phyloP scores from a whole-genome alignment of 2,113 vertebrate genomes.

The Eulacestoma nigropectus region DNA sequence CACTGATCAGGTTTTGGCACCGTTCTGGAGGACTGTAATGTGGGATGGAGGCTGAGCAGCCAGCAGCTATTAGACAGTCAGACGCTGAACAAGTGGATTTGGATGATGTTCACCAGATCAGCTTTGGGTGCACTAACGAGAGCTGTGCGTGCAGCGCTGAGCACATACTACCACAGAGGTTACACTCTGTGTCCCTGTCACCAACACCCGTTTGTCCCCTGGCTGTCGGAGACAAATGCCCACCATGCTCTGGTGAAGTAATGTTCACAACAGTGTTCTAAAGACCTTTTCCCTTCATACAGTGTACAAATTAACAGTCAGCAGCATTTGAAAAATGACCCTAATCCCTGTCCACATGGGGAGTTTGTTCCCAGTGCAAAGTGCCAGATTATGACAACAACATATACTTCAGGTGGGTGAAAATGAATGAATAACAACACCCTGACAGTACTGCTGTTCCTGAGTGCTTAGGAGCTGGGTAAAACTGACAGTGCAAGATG shows the following conservation, averaged over 20 bases:
- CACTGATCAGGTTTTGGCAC: not conserved
- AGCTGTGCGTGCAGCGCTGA: accelerated
- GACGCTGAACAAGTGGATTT: not conserved
- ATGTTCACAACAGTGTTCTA: not conserved
- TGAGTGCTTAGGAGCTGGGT: not conserved
- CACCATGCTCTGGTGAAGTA: not conserved
- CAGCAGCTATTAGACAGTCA: not conserved
- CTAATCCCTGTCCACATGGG: not conserved
- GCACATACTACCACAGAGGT: not conserved
- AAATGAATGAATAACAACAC: slow-evolving; percentile 44
- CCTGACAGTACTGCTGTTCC: slow-evolving; percentile 32
- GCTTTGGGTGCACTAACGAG: not conserved
- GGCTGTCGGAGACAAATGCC: not conserved
- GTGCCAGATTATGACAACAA: slow-evolving; percentile 53
- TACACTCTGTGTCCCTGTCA: not conserved
- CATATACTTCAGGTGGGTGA: slow-evolving; percentile 35
- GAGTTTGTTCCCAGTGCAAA: slow-evolving; percentile 33
- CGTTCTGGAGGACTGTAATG: not conserved
- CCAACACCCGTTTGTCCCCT: not conserved
- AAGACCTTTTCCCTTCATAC: not conserved
- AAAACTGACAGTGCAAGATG: slow-evolving; percentile 34
- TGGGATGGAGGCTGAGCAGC: not conserved
- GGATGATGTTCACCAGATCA: not conserved
- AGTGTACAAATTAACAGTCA: slow-evolving; percentile 22
- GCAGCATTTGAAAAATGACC: slow-evolving; percentile 39